Base-by-base conservation (phyloP, 2,797 vertebrate species). In the Galagoides demidoff region DNA sequence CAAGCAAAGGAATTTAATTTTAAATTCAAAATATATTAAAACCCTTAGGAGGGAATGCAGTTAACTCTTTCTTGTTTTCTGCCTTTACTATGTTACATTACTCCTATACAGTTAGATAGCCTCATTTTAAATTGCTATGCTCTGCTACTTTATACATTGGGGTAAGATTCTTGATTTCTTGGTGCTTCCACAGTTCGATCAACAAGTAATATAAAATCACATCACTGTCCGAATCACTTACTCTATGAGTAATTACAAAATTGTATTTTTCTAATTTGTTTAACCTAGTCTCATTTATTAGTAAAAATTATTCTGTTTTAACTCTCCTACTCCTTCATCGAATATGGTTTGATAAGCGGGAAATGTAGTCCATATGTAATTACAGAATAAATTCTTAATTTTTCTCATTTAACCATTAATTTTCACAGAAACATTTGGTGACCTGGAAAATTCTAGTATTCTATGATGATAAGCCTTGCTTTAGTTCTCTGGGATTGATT, bases 1-100 rank as follows among this genome's bases (percentile, higher is more conserved):
- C 22, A 77, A 95, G 89, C 39, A 93, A 94, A 96, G 83, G 81
- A 96, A 94, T 95, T 95, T 91, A 95, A 96, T 95, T 96, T 96
- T 79, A 95, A 73, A 85, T 90, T 90, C 7, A 95, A 86, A 95
- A 92, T 90, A 90, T 84, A 82, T 89, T 89, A 93, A 90, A 92
- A 82, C 12, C 25, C 20, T 91, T 45, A 71, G 64, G 81, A 96
- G 45, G 45, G 6, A 94, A 83, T 59, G 29, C 63, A 82, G 37
- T 95, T 55, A 95, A 85, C 23, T 90, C 83, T 95, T 78, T 63
- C 29, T 71, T 85, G 10, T 39, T 87, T 79, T 89, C 31, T 61
- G 2, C 59, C 59, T 93, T 74, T 89, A 81, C n/a, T 87, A 2
- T 55, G 19, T 66, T 88, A 85, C 25, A 20, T 85, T 71, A 81